phyloP scores from a whole-genome alignment of 1,140 invertebrate species.

The Heliconius nattereri region DNA sequence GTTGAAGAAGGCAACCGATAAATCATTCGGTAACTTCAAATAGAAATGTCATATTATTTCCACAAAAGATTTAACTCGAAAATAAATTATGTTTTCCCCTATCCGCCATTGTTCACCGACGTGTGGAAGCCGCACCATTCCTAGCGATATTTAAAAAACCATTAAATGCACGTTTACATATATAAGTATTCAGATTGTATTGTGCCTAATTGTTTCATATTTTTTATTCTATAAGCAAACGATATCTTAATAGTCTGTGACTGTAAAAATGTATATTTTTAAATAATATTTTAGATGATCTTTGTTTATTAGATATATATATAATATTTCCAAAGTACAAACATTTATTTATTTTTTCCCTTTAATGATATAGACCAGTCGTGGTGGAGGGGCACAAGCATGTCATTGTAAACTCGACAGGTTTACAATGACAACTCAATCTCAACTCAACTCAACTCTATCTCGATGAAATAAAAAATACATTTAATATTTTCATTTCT shows the following conservation, averaged over 20 bases:
- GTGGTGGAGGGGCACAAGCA: too few relatives aligned
- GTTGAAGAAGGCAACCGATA: constrained; percentile 67
- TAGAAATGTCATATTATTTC: constrained; percentile 81
- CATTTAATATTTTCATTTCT: too few relatives aligned
- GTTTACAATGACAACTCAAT: too few relatives aligned
- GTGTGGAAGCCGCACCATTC: constrained; percentile 75
- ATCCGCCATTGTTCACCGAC: constrained; percentile 74
- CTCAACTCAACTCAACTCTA: too few relatives aligned
- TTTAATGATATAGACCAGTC: too few relatives aligned
- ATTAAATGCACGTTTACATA: constrained; percentile 78
- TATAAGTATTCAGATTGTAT: constrained; percentile 55
- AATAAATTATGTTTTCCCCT: constrained; percentile 80
- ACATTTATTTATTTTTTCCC: too few relatives aligned
- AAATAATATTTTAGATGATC: too few relatives aligned
- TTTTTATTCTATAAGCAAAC: constrained; percentile 23
- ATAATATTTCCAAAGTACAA: too few relatives aligned
- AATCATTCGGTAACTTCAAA: constrained; percentile 78
- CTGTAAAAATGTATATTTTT: background rate
- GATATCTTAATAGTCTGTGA: background rate
- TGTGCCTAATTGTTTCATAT: constrained; percentile 45
- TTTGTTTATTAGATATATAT: too few relatives aligned
- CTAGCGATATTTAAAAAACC: constrained; percentile 80
- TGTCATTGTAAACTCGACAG: too few relatives aligned
- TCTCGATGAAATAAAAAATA: too few relatives aligned
- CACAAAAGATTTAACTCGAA: constrained; percentile 81